Conservation (phyloP, 2,888 invertebrate genomes). For the Eristalinus aeneus region DNA sequence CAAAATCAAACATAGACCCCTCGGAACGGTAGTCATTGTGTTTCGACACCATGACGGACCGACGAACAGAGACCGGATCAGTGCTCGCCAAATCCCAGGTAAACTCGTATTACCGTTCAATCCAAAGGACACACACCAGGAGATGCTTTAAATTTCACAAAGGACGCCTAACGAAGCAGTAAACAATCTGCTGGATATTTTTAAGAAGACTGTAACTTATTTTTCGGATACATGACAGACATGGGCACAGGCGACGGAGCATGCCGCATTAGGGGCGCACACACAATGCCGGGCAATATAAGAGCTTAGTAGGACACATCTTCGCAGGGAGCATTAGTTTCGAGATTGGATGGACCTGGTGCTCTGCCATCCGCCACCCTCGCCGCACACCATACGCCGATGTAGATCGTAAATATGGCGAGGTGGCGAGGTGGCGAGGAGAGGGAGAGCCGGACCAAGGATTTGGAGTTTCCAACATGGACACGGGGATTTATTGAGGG, state of each 20-base stretch:
- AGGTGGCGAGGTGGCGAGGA: constrained; percentile 35
- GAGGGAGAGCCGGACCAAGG: constrained; percentile 3
- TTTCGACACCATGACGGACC: not conserved
- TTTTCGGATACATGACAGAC: constrained; percentile 38
- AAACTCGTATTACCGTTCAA: not conserved
- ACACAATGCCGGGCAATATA: constrained; percentile 27
- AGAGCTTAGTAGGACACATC: constrained; percentile 46
- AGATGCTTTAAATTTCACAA: constrained; percentile 58
- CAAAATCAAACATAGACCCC: constrained; percentile 43
- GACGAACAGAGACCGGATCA: constrained; percentile 26
- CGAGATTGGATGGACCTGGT: not conserved
- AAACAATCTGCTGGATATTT: constrained; percentile 64
- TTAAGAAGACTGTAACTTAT: constrained; percentile 47
- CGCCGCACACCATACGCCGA: constrained; percentile 38
- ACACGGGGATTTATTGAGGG: constrained; percentile 46
- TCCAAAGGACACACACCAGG: not conserved
- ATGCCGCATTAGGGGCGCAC: constrained; percentile 36
- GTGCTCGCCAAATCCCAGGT: constrained; percentile 56
- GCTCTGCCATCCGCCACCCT: not conserved
- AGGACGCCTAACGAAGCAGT: constrained; percentile 64
- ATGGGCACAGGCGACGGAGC: constrained; percentile 38
- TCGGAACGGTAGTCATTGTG: constrained; percentile 6
- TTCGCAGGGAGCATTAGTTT: constrained; percentile 11
- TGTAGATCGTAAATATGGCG: constrained; percentile 65
- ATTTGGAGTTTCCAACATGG: not conserved